Percentiles rank a stretch among this genome's conserved stretches.
phyloP scores from a whole-genome alignment of 2,113 vertebrate species.

The Diphyllodes magnificus region DNA sequence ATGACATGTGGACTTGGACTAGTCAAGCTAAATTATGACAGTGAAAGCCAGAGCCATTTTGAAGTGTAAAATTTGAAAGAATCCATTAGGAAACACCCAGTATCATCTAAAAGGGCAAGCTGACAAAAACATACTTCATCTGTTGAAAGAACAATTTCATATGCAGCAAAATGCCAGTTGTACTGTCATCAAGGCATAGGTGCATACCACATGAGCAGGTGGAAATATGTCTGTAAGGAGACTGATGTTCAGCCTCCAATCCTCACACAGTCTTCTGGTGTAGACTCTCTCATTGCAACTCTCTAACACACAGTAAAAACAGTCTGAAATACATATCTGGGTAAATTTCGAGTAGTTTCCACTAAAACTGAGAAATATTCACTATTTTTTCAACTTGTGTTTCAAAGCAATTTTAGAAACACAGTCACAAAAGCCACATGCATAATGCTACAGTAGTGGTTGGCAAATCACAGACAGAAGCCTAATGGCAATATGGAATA shows the following conservation, averaged over 20 bases:
- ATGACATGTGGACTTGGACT: neutral
- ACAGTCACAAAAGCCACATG: neutral
- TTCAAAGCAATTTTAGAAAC: neutral
- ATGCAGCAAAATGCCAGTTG: neutral
- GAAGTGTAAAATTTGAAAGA: slow-evolving; percentile 1
- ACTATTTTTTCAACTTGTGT: neutral
- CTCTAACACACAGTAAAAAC: neutral
- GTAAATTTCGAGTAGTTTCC: neutral
- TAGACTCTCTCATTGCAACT: neutral
- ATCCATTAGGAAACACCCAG: neutral
- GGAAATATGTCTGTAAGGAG: neutral
- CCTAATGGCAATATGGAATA: neutral
- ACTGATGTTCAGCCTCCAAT: neutral
- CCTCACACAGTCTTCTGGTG: neutral
- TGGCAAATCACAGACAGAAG: neutral
- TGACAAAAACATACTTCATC: neutral
- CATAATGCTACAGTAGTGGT: neutral
- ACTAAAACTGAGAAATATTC: neutral
- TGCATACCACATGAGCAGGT: neutral
- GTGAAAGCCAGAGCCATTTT: neutral
- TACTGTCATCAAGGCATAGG: slow-evolving; percentile 23
- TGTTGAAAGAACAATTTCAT: neutral
- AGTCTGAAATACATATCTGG: neutral
- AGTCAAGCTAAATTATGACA: neutral
- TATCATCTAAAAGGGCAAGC: neutral